Conservation (phyloP, 2,797 vertebrate genomes). For the Buceros bicornis region DNA sequence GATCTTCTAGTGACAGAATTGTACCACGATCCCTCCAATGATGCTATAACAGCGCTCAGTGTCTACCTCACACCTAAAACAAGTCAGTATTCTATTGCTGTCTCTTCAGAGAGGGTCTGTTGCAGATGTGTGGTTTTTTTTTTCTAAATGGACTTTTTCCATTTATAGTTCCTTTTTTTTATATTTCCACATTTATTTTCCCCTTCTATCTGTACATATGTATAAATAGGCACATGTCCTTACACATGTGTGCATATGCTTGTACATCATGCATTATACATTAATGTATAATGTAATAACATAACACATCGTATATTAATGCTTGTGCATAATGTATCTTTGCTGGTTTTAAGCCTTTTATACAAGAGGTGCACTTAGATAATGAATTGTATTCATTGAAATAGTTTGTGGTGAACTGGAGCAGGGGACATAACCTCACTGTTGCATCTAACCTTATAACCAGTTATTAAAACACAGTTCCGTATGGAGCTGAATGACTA, state of each 20-base stretch:
- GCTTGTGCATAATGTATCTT: neutral
- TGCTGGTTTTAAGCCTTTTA: neutral
- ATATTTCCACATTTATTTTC: neutral
- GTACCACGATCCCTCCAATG: conserved; percentile 96
- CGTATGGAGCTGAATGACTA: neutral
- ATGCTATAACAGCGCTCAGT: conserved; percentile 95
- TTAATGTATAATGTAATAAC: neutral
- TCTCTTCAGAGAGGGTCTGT: neutral
- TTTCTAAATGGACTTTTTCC: neutral
- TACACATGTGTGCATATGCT: neutral
- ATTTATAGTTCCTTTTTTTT: too few relatives aligned
- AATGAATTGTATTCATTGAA: neutral
- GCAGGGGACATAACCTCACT: neutral
- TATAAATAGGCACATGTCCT: neutral
- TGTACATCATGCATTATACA: neutral
- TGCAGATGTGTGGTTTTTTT: neutral
- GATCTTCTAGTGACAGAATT: conserved; percentile 96
- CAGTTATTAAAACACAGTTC: neutral
- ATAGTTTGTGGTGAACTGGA: neutral
- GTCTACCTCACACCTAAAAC: conserved; percentile 99
- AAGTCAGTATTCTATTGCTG: conserved; percentile 82
- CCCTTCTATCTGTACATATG: neutral
- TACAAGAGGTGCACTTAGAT: neutral
- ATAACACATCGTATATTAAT: neutral
- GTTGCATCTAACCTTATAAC: neutral